phyloP scores from a whole-genome alignment of 1,140 invertebrate species.

The Augochlora pura region DNA sequence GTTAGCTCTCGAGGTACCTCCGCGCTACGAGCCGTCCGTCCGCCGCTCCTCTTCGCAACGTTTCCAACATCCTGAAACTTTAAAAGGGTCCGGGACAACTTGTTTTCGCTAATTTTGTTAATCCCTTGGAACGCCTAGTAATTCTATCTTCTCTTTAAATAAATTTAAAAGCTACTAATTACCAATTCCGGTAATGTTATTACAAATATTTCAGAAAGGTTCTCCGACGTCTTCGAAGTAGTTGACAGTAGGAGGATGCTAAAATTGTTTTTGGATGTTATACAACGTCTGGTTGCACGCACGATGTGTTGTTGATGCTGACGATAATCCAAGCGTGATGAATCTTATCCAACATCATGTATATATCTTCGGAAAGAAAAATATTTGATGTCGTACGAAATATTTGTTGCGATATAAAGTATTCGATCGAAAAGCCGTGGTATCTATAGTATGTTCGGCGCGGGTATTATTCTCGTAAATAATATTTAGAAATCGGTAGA shows the following conservation, averaged over 20 bases:
- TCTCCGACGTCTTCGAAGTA: too few species aligned
- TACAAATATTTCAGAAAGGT: not conserved
- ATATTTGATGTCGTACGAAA: too few species aligned
- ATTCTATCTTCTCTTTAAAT: not conserved
- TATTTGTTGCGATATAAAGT: too few species aligned
- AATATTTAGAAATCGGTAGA: too few species aligned
- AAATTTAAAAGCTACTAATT: conserved; percentile 12
- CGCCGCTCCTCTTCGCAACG: not conserved
- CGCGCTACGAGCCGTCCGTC: conserved; percentile 3
- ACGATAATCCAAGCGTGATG: too few species aligned
- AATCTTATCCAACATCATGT: too few species aligned
- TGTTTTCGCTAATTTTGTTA: conserved; percentile 8
- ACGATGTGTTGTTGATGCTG: not conserved
- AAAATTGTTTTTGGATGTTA: not conserved
- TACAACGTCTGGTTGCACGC: not conserved
- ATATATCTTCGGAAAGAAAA: too few species aligned
- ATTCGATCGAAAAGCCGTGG: too few species aligned
- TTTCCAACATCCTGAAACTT: not conserved
- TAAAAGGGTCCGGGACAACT: conserved; percentile 3
- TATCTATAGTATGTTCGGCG: too few species aligned
- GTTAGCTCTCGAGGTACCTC: conserved; percentile 5
- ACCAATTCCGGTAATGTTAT: not conserved
- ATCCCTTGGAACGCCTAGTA: not conserved
- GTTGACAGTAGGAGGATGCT: too few species aligned
- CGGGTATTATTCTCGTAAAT: too few species aligned